phyloP scores from a whole-genome alignment of 1,140 invertebrate species.

The Drosophila mauritiana region DNA sequence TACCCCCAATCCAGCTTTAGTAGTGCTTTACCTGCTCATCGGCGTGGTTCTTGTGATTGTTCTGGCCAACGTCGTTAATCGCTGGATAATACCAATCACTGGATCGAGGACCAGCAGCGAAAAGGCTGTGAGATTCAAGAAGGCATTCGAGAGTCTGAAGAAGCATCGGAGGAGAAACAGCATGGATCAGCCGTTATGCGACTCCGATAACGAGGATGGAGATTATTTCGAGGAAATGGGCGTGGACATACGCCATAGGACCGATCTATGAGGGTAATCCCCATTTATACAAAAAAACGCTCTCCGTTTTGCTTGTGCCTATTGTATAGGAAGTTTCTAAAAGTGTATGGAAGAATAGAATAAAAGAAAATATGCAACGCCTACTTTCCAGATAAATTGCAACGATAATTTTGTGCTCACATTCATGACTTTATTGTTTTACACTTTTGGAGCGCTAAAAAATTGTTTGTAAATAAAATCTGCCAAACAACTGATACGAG shows the following conservation, averaged over 20 bases:
- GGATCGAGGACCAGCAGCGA: slow-evolving; percentile 5
- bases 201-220: slow-evolving; percentile 23
- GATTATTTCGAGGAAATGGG: slow-evolving; percentile 58
- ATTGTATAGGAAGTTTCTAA: slow-evolving; percentile 15
- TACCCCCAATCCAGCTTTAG: slow-evolving; percentile 18
- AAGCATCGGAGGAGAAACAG: not conserved
- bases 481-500: not conserved
- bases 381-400: no score
- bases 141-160: slow-evolving; percentile 23
- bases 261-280: slow-evolving; percentile 20
- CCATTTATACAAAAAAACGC: no score
- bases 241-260: slow-evolving; percentile 50
- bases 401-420: not conserved
- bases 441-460: no score
- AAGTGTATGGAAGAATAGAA: not conserved
- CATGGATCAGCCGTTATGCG: slow-evolving; percentile 7
- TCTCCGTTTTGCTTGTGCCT: slow-evolving; percentile 3
- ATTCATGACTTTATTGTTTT: not conserved
- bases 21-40: slow-evolving; percentile 40
- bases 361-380: not conserved
- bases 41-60: slow-evolving; percentile 20
- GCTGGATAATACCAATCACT: slow-evolving; percentile 31
- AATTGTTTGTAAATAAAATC: not conserved
- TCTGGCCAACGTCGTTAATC: slow-evolving; percentile 38
- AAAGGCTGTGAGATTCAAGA: slow-evolving; percentile 54